Base-by-base conservation (phyloP, 2,888 invertebrate genomes). In the Sminthurinus aureus region DNA sequence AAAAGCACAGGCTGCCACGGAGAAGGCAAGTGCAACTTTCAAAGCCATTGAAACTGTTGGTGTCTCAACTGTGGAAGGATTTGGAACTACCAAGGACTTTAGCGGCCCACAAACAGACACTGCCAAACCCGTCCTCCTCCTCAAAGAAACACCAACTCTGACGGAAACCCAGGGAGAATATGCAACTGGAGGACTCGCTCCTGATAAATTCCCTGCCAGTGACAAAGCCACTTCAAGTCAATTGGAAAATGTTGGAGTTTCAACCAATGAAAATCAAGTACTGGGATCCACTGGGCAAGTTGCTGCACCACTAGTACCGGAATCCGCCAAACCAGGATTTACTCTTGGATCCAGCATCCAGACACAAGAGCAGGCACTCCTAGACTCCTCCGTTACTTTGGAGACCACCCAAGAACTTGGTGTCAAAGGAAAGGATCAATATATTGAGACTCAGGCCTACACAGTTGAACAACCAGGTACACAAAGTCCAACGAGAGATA, bases 61-160 rank as follows among this genome's bases (percentile, higher is more conserved):
- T 9, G 78, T 81, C 15, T 4, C 38, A 0, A 50, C 66, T 64
- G 66, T 76, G 4, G 84, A 81, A 26, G 76, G 78, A 15, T 73
- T 80, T 22, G 80, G 81, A 6, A 81, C 81, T 0, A 84, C 80
- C 8, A 80, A 84, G 64, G 81, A 84, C n/a, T 75, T 83, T 20
- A 20, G 13, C 66, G 6, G 78, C 51, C 64, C 9, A 67, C 22
- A 8, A 8, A 52, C 73, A 0, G 71, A 82, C 24, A 51, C 38
- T 4, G 84, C 84, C 18, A 69, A 78, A 18, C 51, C 73, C 51
- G 24, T 71, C 1, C 26, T 84, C 0, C 51, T 78, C 4, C 73
- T 71, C 15, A 67, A 80, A n/a, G 84, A 84, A 50, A 12, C 80
- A 3, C 13, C 58, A 0, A 24, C n/a, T 66, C 64, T 80, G 2